Conservation (phyloP, 2,888 invertebrate species). For the Brachyptera risi region DNA sequence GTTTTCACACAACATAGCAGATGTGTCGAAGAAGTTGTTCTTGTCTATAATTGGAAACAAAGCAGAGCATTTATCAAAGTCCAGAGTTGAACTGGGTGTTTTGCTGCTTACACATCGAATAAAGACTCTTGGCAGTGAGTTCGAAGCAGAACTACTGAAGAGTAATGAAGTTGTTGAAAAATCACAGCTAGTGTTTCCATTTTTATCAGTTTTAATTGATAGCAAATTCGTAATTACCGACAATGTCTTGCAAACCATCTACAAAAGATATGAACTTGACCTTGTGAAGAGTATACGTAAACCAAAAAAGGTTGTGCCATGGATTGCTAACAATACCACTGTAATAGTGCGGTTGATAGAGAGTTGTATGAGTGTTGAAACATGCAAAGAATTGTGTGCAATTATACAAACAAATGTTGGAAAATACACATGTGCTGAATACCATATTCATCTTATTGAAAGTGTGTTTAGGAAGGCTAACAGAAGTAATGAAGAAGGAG, state of each 20-base stretch:
- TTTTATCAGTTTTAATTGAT: not conserved
- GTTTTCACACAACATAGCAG: slow-evolving; percentile 56
- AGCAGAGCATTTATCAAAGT: too few species aligned
- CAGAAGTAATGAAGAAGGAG: not conserved
- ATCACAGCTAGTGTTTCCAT: not conserved
- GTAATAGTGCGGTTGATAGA: slow-evolving; percentile 58
- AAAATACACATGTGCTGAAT: slow-evolving; percentile 38
- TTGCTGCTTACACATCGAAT: slow-evolving; percentile 2
- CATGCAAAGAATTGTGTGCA: slow-evolving; percentile 37
- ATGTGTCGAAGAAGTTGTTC: slow-evolving; percentile 52
- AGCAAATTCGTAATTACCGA: slow-evolving; percentile 53
- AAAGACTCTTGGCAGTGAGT: not conserved
- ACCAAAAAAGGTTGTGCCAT: slow-evolving; percentile 60
- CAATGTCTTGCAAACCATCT: slow-evolving; percentile 52
- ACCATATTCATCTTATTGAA: slow-evolving; percentile 39
- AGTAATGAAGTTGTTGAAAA: not conserved
- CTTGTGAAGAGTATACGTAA: slow-evolving; percentile 62
- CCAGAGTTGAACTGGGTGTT: slow-evolving; percentile 31
- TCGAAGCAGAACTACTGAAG: too few species aligned
- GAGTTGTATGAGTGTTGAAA: slow-evolving; percentile 49
- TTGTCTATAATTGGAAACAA: too few species aligned
- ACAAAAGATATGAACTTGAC: slow-evolving; percentile 56
- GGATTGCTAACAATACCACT: slow-evolving; percentile 49
- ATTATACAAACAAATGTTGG: slow-evolving; percentile 41
- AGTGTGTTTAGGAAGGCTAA: slow-evolving; percentile 38